phyloP scores from a whole-genome alignment of 2,113 vertebrate genomes.

The Cryptoleucopteryx plumbea region DNA sequence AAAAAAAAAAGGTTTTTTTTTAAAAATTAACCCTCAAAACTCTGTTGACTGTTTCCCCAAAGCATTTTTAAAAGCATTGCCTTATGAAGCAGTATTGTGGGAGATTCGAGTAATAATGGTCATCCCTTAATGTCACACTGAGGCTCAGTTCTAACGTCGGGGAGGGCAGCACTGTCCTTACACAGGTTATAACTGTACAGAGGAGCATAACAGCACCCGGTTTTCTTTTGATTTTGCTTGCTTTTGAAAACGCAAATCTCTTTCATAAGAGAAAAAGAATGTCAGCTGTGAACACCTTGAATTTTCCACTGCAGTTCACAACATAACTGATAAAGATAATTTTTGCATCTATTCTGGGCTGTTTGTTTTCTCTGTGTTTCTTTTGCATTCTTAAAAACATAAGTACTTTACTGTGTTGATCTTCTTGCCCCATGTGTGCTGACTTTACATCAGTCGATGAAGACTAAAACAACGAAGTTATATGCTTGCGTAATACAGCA shows the following conservation, averaged over 20 bases:
- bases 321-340: neutral
- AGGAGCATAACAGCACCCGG: accelerated
- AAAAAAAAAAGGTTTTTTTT: too few species aligned
- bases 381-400: neutral
- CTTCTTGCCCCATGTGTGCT: neutral
- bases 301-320: neutral
- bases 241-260: neutral
- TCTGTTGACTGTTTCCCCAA: neutral
- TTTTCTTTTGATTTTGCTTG: neutral
- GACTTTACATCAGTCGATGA: neutral
- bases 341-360: neutral
- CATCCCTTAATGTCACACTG: neutral
- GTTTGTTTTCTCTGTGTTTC: neutral
- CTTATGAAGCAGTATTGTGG: neutral
- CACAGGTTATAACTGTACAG: neutral
- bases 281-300: neutral
- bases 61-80: neutral
- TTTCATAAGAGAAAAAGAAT: neutral
- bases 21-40: neutral
- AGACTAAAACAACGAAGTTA: neutral
- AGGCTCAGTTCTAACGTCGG: neutral
- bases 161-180: neutral
- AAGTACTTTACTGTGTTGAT: neutral
- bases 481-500: neutral
- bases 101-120: neutral